These are phyloP conservation scores for Volucella inflata DNA, from an alignment of 2,888 invertebrate species.

Conservation along the genomic window DNA sequence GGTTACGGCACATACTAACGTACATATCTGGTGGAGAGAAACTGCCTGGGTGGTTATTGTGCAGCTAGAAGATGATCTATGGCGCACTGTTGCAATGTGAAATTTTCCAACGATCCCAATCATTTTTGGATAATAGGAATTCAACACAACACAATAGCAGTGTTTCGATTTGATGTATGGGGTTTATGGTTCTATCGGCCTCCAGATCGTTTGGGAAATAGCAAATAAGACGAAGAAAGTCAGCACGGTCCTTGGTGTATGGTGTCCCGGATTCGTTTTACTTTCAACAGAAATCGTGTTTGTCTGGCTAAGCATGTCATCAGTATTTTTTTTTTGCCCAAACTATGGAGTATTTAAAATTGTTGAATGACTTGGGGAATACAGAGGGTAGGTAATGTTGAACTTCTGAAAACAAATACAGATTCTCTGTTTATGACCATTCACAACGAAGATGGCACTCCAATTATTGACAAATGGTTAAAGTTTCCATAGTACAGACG, in stretches of 20 bases:
- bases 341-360: no score
- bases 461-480: no score
- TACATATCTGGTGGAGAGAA: slow-evolving; percentile 25
- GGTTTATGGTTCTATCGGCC: not conserved
- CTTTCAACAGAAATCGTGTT: not conserved
- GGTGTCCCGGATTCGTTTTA: no score
- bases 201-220: no score
- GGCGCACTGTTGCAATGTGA: slow-evolving; percentile 32
- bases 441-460: no score
- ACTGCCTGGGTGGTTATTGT: slow-evolving; percentile 64
- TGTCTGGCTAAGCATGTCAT: not conserved
- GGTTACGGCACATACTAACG: not conserved
- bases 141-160: slow-evolving; percentile 7
- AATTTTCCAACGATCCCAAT: slow-evolving; percentile 43
- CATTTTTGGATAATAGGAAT: slow-evolving; percentile 26
- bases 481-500: no score
- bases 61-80: slow-evolving; percentile 56
- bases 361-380: no score
- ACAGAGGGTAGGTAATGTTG: no score
- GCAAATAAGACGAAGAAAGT: no score
- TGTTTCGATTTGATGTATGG: slow-evolving; percentile 18
- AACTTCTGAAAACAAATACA: no score
- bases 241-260: no score
- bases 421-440: no score
- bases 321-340: not conserved